Base-by-base conservation (phyloP, 2,888 invertebrate genomes). In the Yponomeuta evonymella region DNA sequence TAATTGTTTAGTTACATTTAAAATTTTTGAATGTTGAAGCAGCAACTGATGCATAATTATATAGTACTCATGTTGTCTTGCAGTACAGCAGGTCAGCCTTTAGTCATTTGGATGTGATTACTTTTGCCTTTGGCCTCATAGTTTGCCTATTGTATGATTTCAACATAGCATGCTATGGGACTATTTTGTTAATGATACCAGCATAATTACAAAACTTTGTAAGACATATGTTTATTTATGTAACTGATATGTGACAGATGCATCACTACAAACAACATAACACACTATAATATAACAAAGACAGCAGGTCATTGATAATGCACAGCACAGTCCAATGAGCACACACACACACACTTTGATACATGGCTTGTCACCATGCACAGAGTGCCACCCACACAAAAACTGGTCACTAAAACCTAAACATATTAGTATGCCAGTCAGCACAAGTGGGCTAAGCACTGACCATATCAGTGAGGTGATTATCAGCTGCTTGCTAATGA, bases 401-500 rank as follows among this genome's bases (percentile, higher is more conserved):
- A 2, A 58, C 51, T 15, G 12, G 15, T 58, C 12, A 4, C 15
- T 58, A 58, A 58, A 15, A 15, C 15, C 15, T 58, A 12, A 15
- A 58, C 51, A 65, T 11, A 33, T 68, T 58, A 68, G 48, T 51
- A 68, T 68, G 15, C 51, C n/a, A 11, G 51, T 68, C 68, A 51
- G 30, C 51, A 11, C 51, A 68, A 51, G 30, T 68, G 48, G 68
- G 58, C 29, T 51, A 68, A 68, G 51, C 51, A 58, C 51, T 58
- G 51, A 58, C 51, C 68, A 68, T 51, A 48, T 51, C 48, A 68
- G 51, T 51, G 51, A 23, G 23, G 68, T 68, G 68, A 30, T 68
- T 51, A 48, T 58, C 30, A 29, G 68, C 48, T 33, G 70, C 70
- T 36, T 70, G 62, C 64, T 70, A 43, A 70, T 70, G 43, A 62